Evolutionary conservation across 2,797 vertebrate genomes (phyloP), one percentile per base, ranked within the genome.

Genomic region (Halcyon chelicuti): DNA sequence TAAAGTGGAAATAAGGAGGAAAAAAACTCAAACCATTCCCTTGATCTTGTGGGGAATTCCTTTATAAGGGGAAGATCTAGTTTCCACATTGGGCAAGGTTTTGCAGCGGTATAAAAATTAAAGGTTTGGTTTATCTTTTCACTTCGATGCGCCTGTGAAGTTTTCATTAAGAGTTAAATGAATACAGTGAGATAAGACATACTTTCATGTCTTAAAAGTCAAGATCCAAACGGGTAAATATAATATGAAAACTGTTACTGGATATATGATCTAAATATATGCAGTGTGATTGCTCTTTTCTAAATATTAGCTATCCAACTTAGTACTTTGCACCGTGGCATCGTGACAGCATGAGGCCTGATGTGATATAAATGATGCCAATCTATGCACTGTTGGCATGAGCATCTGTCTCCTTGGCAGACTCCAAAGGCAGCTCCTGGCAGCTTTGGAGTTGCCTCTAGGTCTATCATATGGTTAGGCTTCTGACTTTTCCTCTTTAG

Each of bases 351-450:
- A 40, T 74, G 77, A 81, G 80, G 67, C 85, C 91, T 90, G 94
- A 97, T 97, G 96, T 95, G 93, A 96, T 93, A 78, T 88, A 96
- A 94, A 88, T 79, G 80, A 85, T 95, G 94, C 94, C 94, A 93
- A 92, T 95, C 90, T 95, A 86, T 91, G 81, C 92, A 70, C 94
- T 82, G 93, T 86, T 97, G 97, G 94, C 97, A 92, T 39, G n/a
- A 77, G 91, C 97, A 96, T 92, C 95, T 97, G 97, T 92, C 95
- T 97, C 90, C 95, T 97, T 97, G 97, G 96, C 97, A 97, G 51
- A 79, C 78, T 95, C 94, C 86, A 91, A 94, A 96, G 61, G 94
- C 78, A 95, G 73, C 8, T 97, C 71, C 92, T 97, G 91, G 94
- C 94, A 97, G 95, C 91, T 97, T 60, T 95, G 92, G 82, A 95